phyloP scores from a whole-genome alignment of 2,797 vertebrate species.

The Neostethus bicornis region DNA sequence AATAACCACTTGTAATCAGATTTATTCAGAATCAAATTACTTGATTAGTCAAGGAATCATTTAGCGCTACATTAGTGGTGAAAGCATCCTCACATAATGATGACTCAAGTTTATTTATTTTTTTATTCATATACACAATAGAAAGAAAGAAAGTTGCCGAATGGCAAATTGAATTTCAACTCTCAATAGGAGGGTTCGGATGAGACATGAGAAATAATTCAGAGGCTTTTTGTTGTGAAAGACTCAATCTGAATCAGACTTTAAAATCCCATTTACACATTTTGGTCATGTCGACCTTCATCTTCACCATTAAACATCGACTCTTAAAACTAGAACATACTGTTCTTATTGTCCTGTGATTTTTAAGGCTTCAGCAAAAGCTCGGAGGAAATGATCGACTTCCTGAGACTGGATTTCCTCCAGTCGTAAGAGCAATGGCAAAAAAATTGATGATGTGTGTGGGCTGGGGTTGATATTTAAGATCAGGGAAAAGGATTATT shows the following conservation, averaged over 20 bases:
- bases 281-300: neutral
- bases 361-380: conserved; percentile 1
- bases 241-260: neutral
- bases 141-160: neutral
- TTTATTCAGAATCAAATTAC: too few relatives aligned
- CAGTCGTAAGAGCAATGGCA: conserved; percentile 28
- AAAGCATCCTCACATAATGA: too few relatives aligned
- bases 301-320: neutral
- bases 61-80: too few relatives aligned
- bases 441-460: conserved; percentile 40
- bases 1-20: too few relatives aligned
- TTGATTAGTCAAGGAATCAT: neutral
- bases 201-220: neutral
- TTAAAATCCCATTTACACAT: conserved; percentile 1
- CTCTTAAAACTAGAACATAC: conserved; percentile 10
- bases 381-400: conserved; percentile 14
- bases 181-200: conserved; percentile 1
- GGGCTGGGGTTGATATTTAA: conserved; percentile 48
- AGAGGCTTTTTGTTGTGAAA: neutral
- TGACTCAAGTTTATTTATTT: too few relatives aligned
- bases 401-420: conserved; percentile 24
- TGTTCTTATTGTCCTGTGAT: neutral
- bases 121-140: neutral
- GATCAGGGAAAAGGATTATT: conserved; percentile 51
- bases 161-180: neutral